Evolutionary conservation across 1,140 invertebrate species (phyloP).

Genomic region (Aphaenogaster floridana): DNA sequence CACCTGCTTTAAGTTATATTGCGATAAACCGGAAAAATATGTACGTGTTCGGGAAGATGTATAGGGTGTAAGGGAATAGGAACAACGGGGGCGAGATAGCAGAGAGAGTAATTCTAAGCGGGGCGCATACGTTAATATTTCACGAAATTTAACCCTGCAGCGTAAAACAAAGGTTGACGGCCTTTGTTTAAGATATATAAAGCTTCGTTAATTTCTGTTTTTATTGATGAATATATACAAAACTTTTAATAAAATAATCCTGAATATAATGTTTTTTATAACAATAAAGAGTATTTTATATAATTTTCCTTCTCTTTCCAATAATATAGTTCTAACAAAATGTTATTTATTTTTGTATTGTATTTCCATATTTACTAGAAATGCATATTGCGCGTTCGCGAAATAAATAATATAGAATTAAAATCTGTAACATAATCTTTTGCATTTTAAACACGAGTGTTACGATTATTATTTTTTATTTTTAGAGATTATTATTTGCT

Average conservation of each 20-base stretch:
- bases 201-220: conserved; percentile 19
- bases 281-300: conserved; percentile 2
- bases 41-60: conserved; percentile 54
- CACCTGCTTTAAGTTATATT: conserved; percentile 44
- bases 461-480: conserved; percentile 21
- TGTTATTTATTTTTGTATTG: neutral
- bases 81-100: conserved; percentile 35
- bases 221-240: neutral
- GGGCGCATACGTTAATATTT: conserved; percentile 36
- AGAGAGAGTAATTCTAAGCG: conserved; percentile 40
- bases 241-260: neutral
- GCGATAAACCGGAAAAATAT: conserved; percentile 63
- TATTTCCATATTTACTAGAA: neutral
- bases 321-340: neutral
- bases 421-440: neutral
- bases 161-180: neutral
- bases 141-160: conserved; percentile 20
- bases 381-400: neutral
- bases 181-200: neutral
- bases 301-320: neutral
- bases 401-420: neutral
- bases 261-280: neutral
- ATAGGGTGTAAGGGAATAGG: conserved; percentile 49
- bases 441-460: neutral
- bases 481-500: conserved; percentile 17